Percentiles rank a stretch among this genome's conserved stretches.
These are phyloP conservation scores for Corvus moneduloides DNA, from an alignment of 2,113 vertebrate genomes.

Conservation along the genomic window DNA sequence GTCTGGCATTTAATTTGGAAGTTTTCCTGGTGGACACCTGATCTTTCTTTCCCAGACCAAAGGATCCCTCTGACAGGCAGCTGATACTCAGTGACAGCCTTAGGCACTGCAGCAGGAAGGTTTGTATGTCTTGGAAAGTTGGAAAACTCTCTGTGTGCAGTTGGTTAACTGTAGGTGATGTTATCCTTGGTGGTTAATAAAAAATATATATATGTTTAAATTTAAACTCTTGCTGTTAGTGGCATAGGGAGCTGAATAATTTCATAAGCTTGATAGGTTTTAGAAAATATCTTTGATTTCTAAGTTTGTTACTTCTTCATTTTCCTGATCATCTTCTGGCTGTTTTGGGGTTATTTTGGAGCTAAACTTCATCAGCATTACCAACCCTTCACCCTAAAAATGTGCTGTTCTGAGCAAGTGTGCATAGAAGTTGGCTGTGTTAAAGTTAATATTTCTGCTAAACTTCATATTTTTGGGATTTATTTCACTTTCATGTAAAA, in stretches of 20 bases:
- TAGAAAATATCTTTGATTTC: neutral
- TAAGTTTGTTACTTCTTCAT: neutral
- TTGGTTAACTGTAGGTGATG: neutral
- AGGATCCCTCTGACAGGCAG: neutral
- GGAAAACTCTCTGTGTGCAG: neutral
- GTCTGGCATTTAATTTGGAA: neutral
- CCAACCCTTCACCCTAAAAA: neutral
- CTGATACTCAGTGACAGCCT: neutral
- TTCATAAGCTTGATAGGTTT: neutral
- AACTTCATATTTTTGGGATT: neutral
- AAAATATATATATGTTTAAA: neutral
- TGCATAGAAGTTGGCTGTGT: neutral
- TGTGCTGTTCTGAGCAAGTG: neutral
- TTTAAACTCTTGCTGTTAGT: neutral
- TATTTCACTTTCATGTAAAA: neutral
- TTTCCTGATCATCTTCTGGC: neutral
- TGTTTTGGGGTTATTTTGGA: neutral
- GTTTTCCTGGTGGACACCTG: neutral
- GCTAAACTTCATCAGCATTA: neutral
- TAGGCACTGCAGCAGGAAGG: neutral
- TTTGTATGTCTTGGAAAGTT: neutral
- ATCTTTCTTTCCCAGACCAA: neutral
- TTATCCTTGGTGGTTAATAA: neutral
- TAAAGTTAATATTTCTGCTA: neutral
- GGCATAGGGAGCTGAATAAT: neutral